Evolutionary conservation across 2,888 invertebrate species (phyloP).

Genomic region (Megamerina dolium): DNA sequence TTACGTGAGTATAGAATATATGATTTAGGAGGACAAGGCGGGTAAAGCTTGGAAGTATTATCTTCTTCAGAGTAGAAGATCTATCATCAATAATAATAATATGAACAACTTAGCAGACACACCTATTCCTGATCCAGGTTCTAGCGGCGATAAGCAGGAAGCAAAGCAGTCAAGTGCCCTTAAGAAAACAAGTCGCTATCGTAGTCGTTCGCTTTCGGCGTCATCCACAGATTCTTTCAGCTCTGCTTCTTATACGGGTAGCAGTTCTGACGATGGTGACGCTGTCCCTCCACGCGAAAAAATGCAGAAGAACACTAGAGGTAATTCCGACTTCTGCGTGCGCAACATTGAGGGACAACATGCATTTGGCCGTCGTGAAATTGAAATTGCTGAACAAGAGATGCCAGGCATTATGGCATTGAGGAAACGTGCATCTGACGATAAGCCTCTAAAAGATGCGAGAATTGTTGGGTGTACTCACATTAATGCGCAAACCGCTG

Average conservation of each 20-base stretch:
- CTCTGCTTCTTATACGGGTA: constrained; percentile 68
- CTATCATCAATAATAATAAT: neutral
- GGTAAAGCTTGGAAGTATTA: constrained; percentile 1
- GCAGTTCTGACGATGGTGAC: constrained; percentile 90
- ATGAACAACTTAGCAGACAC: constrained; percentile 44
- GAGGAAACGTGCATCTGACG: constrained; percentile 83
- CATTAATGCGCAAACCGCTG: constrained; percentile 97
- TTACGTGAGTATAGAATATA: constrained; percentile 25
- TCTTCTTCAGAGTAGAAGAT: too few relatives aligned
- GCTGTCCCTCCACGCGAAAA: constrained; percentile 91
- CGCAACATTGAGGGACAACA: constrained; percentile 81
- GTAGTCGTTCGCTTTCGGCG: constrained; percentile 86
- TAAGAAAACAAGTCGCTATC: constrained; percentile 81
- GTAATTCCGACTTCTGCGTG: constrained; percentile 88
- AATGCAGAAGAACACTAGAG: constrained; percentile 76
- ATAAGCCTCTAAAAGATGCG: constrained; percentile 91
- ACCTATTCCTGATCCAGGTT: constrained; percentile 45
- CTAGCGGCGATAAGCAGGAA: constrained; percentile 35
- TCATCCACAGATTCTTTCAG: constrained; percentile 94
- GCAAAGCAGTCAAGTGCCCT: constrained; percentile 61
- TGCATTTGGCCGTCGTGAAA: constrained; percentile 90
- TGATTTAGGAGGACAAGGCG: constrained; percentile 2
- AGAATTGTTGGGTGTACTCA: constrained; percentile 97
- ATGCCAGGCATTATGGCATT: constrained; percentile 98
- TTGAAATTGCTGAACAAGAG: constrained; percentile 98